Conservation (phyloP, 1,140 invertebrate species). For the Plectrocnemia conspersa region DNA sequence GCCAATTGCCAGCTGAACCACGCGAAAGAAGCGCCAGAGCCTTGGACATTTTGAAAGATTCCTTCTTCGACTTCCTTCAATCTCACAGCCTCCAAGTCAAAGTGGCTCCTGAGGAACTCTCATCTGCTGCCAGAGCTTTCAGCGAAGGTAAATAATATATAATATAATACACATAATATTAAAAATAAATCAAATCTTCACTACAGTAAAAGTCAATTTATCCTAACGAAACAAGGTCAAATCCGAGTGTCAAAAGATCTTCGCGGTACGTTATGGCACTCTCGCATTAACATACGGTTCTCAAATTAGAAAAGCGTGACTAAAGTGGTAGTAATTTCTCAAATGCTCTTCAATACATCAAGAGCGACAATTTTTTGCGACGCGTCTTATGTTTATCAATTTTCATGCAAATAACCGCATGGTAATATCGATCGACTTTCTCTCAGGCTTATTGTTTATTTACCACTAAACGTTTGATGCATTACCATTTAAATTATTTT, state of each 20-base stretch:
- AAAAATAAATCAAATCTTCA: too few species aligned
- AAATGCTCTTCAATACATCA: background rate
- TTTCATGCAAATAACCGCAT: background rate
- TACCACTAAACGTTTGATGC: too few species aligned
- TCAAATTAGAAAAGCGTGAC: constrained; percentile 5
- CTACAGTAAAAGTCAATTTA: too few species aligned
- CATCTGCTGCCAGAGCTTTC: constrained; percentile 53
- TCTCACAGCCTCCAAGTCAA: constrained; percentile 59
- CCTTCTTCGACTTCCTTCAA: constrained; percentile 52
- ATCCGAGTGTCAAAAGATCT: too few species aligned
- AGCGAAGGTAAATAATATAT: constrained; percentile 62
- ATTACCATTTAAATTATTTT: too few species aligned
- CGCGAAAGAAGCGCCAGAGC: constrained; percentile 51
- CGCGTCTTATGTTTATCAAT: constrained; percentile 7
- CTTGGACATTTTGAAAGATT: constrained; percentile 52
- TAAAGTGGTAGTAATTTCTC: background rate
- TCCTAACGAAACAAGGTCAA: too few species aligned
- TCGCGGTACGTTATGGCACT: too few species aligned
- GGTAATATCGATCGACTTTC: background rate
- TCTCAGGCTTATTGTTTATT: background rate
- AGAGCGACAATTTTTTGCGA: background rate
- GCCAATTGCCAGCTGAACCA: constrained; percentile 51
- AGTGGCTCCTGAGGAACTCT: constrained; percentile 50
- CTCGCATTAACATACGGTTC: background rate
- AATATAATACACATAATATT: too few species aligned